phyloP scores from a whole-genome alignment of 2,888 invertebrate species.

The Drosophila birchii region DNA sequence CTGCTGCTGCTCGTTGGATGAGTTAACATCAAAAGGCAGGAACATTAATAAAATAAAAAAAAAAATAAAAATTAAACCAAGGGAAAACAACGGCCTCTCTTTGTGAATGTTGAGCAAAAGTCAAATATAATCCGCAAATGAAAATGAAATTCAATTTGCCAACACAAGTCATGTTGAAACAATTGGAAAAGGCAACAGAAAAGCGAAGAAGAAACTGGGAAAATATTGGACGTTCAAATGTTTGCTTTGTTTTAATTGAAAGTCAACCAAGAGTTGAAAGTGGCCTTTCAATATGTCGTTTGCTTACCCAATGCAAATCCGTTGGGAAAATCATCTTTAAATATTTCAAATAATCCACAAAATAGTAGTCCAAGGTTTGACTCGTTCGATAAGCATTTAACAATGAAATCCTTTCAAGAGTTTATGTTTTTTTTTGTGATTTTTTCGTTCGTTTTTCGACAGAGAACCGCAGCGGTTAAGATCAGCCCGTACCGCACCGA shows the following conservation, averaged over 20 bases:
- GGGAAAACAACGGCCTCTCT: constrained; percentile 45
- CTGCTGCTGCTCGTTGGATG: constrained; percentile 55
- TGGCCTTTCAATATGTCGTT: constrained; percentile 4
- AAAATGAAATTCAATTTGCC: constrained; percentile 65
- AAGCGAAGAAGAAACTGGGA: not conserved
- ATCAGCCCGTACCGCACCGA: constrained; percentile 47
- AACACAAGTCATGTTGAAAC: constrained; percentile 68
- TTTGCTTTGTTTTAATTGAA: constrained; percentile 63
- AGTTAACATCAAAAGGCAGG: constrained; percentile 70
- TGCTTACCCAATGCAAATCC: constrained; percentile 69
- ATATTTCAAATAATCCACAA: constrained; percentile 1
- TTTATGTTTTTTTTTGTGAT: not conserved
- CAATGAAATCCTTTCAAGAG: constrained; percentile 22
- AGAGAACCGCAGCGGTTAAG: constrained; percentile 22
- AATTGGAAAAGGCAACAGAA: constrained; percentile 42
- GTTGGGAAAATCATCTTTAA: constrained; percentile 62
- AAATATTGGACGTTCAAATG: constrained; percentile 30
- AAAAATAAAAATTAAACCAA: constrained; percentile 1
- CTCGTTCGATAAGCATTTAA: constrained; percentile 7
- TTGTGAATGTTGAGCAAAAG: constrained; percentile 58
- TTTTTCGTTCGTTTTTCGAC: constrained; percentile 22
- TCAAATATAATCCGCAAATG: constrained; percentile 56
- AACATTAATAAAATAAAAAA: constrained; percentile 31
- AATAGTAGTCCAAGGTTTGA: not conserved
- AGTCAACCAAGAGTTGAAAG: constrained; percentile 54